Evolutionary conservation across 2,888 invertebrate species (phyloP).

Genomic region (Ischnus inquisitorius): DNA sequence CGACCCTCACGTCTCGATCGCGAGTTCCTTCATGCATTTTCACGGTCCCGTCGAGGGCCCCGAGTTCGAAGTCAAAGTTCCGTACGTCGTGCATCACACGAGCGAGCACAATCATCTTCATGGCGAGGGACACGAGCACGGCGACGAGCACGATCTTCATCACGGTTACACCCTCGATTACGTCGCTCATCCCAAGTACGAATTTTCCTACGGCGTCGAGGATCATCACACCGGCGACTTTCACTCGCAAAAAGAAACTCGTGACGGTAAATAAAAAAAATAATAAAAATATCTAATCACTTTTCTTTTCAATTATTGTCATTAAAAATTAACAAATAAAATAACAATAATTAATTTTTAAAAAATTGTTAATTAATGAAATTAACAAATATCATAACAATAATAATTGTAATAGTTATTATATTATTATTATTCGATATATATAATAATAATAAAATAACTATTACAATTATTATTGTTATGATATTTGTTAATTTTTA

Average conservation of each 20-base stretch:
- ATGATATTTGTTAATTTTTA: too few species aligned
- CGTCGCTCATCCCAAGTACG: conserved; percentile 82
- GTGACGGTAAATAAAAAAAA: conserved; percentile 81
- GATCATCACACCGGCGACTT: conserved; percentile 84
- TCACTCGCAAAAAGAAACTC: conserved; percentile 84
- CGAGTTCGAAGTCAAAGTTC: conserved; percentile 82
- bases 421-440: too few species aligned
- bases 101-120: conserved; percentile 70
- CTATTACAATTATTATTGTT: background rate
- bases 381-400: too few species aligned
- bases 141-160: conserved; percentile 71
- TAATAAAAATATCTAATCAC: background rate
- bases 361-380: too few species aligned
- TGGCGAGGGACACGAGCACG: conserved; percentile 68
- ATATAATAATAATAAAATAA: too few species aligned
- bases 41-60: conserved; percentile 83
- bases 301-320: too few species aligned
- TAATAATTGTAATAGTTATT: too few species aligned
- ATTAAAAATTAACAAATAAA: too few species aligned
- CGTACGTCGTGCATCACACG: conserved; percentile 75
- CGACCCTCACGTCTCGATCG: conserved; percentile 76
- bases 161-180: conserved; percentile 79
- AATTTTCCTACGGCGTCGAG: conserved; percentile 82
- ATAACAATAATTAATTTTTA: too few species aligned
- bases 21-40: conserved; percentile 82